Conservation (phyloP, 2,113 vertebrate genomes). For the Mastomys coucha region DNA sequence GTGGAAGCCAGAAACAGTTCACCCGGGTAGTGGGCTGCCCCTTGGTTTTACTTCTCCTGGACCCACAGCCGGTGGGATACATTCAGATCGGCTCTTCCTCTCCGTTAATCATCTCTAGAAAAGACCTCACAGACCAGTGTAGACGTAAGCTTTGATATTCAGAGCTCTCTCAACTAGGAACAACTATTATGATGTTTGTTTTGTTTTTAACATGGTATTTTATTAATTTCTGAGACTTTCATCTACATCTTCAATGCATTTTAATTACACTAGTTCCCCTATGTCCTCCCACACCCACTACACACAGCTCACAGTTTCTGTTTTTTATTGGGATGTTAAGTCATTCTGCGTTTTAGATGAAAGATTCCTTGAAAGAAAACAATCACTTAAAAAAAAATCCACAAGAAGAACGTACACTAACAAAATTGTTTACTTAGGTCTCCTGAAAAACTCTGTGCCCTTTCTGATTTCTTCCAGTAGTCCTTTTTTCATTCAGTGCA, state of each 20-base stretch:
- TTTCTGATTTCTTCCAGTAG: not conserved
- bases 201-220: not conserved
- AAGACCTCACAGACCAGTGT: not conserved
- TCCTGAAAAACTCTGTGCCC: not conserved
- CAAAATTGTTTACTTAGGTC: slow-evolving; percentile 22
- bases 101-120: not conserved
- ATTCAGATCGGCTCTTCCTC: not conserved
- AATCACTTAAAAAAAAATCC: not conserved
- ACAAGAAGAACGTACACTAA: not conserved
- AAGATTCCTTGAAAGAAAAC: not conserved
- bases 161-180: not conserved
- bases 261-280: not conserved
- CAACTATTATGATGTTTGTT: not conserved
- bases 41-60: not conserved
- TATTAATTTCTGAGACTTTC: not conserved
- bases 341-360: not conserved
- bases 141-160: not conserved
- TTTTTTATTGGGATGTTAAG: not conserved
- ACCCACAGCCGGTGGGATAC: too few species aligned
- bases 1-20: not conserved
- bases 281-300: too few species aligned
- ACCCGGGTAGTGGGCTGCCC: too few species aligned
- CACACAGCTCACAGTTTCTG: not conserved
- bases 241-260: not conserved
- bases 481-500: not conserved